Percentiles rank a stretch among this genome's conserved stretches.
Evolutionary conservation across 92 coral and sea anemone species (phyloP).

Genomic region (Muricea muricata): DNA sequence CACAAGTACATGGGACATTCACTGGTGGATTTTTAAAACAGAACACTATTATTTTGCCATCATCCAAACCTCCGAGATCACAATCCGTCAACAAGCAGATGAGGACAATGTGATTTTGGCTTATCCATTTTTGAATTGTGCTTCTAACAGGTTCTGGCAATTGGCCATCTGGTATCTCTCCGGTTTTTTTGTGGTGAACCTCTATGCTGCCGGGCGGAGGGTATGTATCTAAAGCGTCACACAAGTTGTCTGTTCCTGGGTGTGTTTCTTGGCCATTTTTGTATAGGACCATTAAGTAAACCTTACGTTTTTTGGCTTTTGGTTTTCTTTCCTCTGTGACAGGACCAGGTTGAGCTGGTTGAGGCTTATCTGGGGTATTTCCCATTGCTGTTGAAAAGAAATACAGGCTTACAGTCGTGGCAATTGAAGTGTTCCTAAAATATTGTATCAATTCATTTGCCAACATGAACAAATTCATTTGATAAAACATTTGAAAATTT

Average conservation of each 20-base stretch:
- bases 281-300: not conserved
- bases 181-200: not conserved
- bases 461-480: too few relatives aligned
- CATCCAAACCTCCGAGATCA: not conserved
- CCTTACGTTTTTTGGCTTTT: not conserved
- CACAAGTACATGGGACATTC: not conserved
- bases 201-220: not conserved
- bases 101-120: not conserved
- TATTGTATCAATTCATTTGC: too few relatives aligned
- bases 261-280: not conserved
- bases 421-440: too few relatives aligned
- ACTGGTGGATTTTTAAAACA: not conserved
- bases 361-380: too few relatives aligned
- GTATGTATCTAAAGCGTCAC: not conserved
- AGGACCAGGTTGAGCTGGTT: too few relatives aligned
- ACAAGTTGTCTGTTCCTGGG: not conserved
- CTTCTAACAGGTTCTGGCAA: not conserved
- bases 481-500: too few relatives aligned
- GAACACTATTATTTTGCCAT: not conserved
- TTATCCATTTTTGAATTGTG: not conserved
- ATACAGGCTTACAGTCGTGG: too few relatives aligned
- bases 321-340: not conserved
- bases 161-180: not conserved
- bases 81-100: not conserved
- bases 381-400: too few relatives aligned